Base-by-base conservation (phyloP, 2,797 vertebrate genomes). In the Tangara arthus region DNA sequence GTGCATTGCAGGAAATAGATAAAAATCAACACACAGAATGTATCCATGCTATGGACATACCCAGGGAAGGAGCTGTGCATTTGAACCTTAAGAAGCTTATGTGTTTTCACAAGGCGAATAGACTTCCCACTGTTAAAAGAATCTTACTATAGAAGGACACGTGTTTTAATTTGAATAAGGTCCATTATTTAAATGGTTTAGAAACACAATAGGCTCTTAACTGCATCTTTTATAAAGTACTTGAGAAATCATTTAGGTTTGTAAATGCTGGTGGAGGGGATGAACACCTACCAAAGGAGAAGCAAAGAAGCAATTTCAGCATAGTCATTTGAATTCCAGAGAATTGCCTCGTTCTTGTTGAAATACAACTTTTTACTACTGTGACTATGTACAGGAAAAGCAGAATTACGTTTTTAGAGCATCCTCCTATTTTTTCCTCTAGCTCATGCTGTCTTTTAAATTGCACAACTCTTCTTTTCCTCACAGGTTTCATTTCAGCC, bases 1-100 rank as follows among this genome's bases (percentile, higher is more conserved):
- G 95, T 97, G 97, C 97, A 97, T 96, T 98, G 97, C 97, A 97
- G 97, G 94, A 96, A 95, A 87, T 39, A 80, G 93, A 96, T 96
- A 91, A 89, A 94, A 96, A 95, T 94, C 95, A 93, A 69, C 95
- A 88, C 91, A 37, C 52, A 18, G 73, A 90, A 91, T 70, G 8
- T 53, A 63, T 15, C 87, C 49, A 35, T 52, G 41, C 71, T 20
- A 50, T 49, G 8, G 23, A 16, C 49, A 10, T 37, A 35, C 49
- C 50, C 21, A 3, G 69, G 88, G 66, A 81, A 60, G 11, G 52
- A 73, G 52, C 57, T 37, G 2, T 30, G 39, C 41, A 0, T 50
- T 87, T 83, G 75, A 86, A 84, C 88, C 34, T 41, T 28, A 49
- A 78, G 80, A 41, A 50, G 78, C 73, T 91, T 44, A 30, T 2